A percentile compares a stretch with the other conserved stretches of the same genome.
phyloP scores from a whole-genome alignment of 1,140 invertebrate genomes.

The Muscidifurax raptorellus region DNA sequence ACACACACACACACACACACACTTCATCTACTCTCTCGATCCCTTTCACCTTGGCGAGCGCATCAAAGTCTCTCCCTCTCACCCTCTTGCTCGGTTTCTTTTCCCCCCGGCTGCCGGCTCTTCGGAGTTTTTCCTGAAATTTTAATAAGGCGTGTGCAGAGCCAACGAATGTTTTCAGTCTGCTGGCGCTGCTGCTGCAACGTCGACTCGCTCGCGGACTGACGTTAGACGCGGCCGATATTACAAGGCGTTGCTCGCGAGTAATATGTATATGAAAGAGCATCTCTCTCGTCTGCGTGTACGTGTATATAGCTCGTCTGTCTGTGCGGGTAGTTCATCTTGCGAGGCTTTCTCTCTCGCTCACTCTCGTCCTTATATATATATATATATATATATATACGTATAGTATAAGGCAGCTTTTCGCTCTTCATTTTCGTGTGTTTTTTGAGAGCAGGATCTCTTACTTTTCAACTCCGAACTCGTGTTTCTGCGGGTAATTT shows the following conservation, averaged over 20 bases:
- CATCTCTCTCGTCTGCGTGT: not conserved
- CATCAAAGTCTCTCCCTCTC: slow-evolving; percentile 50
- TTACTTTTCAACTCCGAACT: not conserved
- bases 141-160: slow-evolving; percentile 52
- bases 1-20: not conserved
- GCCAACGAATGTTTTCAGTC: slow-evolving; percentile 16
- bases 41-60: not conserved
- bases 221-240: slow-evolving; percentile 16
- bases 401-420: no score
- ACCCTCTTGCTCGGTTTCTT: slow-evolving; percentile 42
- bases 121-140: slow-evolving; percentile 56
- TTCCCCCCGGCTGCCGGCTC: slow-evolving; percentile 26
- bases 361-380: not conserved
- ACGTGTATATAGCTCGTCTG: not conserved
- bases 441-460: no score
- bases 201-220: not conserved
- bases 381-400: no score
- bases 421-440: no score
- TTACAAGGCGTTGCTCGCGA: not conserved
- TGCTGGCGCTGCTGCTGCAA: not conserved
- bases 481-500: not conserved
- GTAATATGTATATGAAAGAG: not conserved
- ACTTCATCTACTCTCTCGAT: not conserved
- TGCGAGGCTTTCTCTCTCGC: not conserved
- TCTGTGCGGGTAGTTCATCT: not conserved